Evolutionary conservation across 92 coral and sea anemone species (phyloP), one percentile per base, ranked within the genome.

Genomic region (Epizoanthus rinbou): DNA sequence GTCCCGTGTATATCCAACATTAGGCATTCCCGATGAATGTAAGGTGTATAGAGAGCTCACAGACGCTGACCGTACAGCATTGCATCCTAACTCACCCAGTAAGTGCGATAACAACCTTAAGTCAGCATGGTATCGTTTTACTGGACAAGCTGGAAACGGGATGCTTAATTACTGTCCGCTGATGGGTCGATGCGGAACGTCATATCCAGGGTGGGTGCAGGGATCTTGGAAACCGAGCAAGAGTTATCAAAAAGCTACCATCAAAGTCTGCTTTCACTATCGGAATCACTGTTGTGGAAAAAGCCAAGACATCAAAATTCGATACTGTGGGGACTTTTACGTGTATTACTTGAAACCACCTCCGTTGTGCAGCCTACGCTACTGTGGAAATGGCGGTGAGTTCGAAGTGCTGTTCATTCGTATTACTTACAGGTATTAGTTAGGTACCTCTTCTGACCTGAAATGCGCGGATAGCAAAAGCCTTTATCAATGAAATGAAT

Each of bases 361-460:
- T 18, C 13, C 57, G 43, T 14, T 3, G 3, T 74, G 64, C 63
- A 52, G 8, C 15, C 45, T 54, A 22, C 79, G 79, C 16, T 74
- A 50, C 41, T 74, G 79, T 74, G 79, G 79, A 59, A 74, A 74
- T 6, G 28, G 14, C 13, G 54, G 54, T 50, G 54, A 50, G 54
- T 13, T 50, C 8, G 2, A 9, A 37, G 2, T 50, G 0, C 11
- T 37, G 43, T 37, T 6, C 43, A 37, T 37, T 37, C 43, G 43
- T 37, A 3, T 37, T 37, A 28, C 31, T 28, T 28, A n/a, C n/a
- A n/a, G n/a, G n/a, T n/a, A 28, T 28, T 28, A 28, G 31, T 0
- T 28, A 28, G 31, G 31, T 28, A 2, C 31, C 31, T 28, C 31
- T 28, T 28, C 31, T 28, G 31, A 28, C 31, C 31, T 28, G 31